Evolutionary conservation across 2,888 invertebrate species (phyloP), one percentile per base, ranked within the genome.

Genomic region (Brenthis daphne): DNA sequence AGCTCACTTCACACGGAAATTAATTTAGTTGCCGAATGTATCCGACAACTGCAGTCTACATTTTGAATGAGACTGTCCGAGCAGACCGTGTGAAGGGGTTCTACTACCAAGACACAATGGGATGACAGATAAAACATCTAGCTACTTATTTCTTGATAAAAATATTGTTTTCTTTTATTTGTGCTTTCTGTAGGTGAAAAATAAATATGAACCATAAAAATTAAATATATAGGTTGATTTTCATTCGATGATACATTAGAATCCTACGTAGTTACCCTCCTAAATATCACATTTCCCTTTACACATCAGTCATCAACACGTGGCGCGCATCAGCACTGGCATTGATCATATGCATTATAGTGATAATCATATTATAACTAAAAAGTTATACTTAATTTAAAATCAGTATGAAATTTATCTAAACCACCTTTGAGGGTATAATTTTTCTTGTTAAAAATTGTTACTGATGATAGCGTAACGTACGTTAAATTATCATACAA

Each of bases 201-300:
- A 71, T 68, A 73, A 73, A 69, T 70, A 43, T 11, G 11, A 11
- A 43, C 11, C 11, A 43, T 43, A 8, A 8, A 43, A 43, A 43
- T 43, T 43, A 43, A 61, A 53, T 72, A 64, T n/a, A n/a, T 47
- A 60, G 37, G 29, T 54, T 37, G 43, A 29, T 37, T 61, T 61
- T 57, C 6, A 63, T 70, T 66, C 53, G 67, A 64, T 55, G 57
- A 60, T 68, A 56, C 47, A 47, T 66, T 67, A 47, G 60, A 55
- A 63, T 70, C 61, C 57, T 65, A 57, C 53, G 50, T 68, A 71
- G 47, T 70, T 70, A 74, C 64, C 69, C 65, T 66, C 57, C 85
- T 86, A 85, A 85, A 82, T 90, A 90, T 89, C 90, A 90, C 90
- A 90, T 80, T 54, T 85, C 81, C 81, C 82, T 82, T 77, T 83